Evolutionary conservation across 2,888 invertebrate genomes (phyloP).

Genomic region (Bruchidius siliquastri): DNA sequence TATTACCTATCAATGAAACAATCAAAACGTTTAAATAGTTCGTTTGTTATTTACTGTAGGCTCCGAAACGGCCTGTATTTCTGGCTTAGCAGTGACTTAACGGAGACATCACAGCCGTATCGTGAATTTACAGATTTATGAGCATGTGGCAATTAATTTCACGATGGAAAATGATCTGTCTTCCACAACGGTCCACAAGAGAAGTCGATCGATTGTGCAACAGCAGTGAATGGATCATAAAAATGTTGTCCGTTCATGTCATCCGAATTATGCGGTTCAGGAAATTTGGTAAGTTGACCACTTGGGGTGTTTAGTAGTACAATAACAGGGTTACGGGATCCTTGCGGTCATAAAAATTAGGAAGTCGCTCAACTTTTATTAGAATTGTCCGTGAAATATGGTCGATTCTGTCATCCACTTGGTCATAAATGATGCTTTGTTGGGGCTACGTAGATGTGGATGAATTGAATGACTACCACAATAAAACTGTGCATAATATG

Average conservation of each 20-base stretch:
- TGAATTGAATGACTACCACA: neutral
- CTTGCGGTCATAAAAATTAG: neutral
- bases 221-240: neutral
- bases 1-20: too few species aligned
- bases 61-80: too few species aligned
- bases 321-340: neutral
- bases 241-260: neutral
- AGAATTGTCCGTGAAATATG: neutral
- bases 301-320: neutral
- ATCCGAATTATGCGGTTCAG: neutral
- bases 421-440: neutral
- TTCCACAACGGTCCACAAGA: neutral
- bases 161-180: conserved; percentile 32
- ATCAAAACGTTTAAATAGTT: too few species aligned
- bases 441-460: neutral
- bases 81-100: too few species aligned
- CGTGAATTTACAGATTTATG: conserved; percentile 43
- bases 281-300: neutral
- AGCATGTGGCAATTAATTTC: conserved; percentile 44
- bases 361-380: neutral
- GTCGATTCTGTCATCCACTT: neutral
- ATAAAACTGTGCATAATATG: neutral
- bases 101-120: conserved; percentile 24
- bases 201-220: neutral
- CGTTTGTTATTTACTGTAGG: too few species aligned